Evolutionary conservation across 1,140 invertebrate species (phyloP).

Genomic region (Cydia amplana): DNA sequence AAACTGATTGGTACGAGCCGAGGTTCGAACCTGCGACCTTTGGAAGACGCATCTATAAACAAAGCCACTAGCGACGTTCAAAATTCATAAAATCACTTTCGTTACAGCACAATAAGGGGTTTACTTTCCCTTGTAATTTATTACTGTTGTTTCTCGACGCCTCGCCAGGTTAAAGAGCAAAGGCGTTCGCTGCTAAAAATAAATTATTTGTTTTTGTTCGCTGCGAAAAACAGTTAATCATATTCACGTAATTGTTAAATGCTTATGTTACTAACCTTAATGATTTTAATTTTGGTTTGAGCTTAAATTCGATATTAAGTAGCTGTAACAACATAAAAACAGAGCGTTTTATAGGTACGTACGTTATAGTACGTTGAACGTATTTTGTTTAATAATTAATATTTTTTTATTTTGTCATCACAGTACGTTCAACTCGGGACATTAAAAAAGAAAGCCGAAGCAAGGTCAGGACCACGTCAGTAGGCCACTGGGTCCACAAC

Average conservation of each 20-base stretch:
- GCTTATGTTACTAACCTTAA: too few relatives aligned
- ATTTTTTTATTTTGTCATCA: not conserved
- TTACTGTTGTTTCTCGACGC: not conserved
- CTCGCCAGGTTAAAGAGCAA: not conserved
- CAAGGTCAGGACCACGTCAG: conserved; percentile 42
- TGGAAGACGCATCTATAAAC: too few relatives aligned
- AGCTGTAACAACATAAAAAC: too few relatives aligned
- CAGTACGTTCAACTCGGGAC: conserved; percentile 12
- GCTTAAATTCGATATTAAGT: too few relatives aligned
- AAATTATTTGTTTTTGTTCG: not conserved
- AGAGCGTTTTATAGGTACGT: too few relatives aligned
- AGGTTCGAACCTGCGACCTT: too few relatives aligned
- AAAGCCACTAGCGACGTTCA: not conserved
- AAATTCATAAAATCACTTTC: not conserved
- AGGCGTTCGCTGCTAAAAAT: not conserved
- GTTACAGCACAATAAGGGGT: not conserved
- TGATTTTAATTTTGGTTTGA: too few relatives aligned
- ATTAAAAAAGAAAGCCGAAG: conserved; percentile 31
- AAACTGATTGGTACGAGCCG: too few relatives aligned
- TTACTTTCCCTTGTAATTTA: not conserved
- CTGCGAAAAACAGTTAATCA: too few relatives aligned
- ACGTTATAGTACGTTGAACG: too few relatives aligned
- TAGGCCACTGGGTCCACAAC: conserved; percentile 36
- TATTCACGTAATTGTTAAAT: too few relatives aligned
- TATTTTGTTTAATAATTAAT: too few relatives aligned